Base-by-base conservation (phyloP, 2,888 invertebrate species). In the Argynnis bischoffii region DNA sequence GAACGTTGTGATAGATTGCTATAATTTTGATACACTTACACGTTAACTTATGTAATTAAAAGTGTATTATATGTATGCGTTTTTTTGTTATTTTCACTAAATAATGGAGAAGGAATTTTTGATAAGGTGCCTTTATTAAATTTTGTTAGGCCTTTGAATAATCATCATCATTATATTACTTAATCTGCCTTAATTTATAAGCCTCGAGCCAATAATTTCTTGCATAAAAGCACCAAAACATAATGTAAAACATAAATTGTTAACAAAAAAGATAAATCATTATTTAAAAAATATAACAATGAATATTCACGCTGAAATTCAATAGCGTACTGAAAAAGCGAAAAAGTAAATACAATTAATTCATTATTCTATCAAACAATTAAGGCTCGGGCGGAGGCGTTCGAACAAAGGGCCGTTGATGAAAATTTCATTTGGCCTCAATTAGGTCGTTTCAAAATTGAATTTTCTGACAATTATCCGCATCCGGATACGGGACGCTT, bases 401-500 rank as follows among this genome's bases (percentile, higher is more conserved):
- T 79, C 76, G 83, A 86, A 89, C 89, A 89, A 91, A 90, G 89
- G 79, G 80, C 76, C 74, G 79, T 83, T 86, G 89, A 83, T 87
- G 89, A 83, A 88, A 92, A 90, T 89, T 90, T 88, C 79, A 90
- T 91, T 90, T 87, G 86, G 80, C 78, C 81, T 81, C 89, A 91
- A 92, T 90, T 91, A 92, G 86, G 81, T 76, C 78, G 86, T 83
- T 83, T 74, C 76, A 82, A 87, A 92, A 92, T 90, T 90, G 88
- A 90, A 89, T 91, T 90, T 88, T 86, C 83, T 82, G 84, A 84
- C 88, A 86, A 87, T 87, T 87, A 90, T 86, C 85, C 82, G 81
- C 80, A 92, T 92, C 92, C 92, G 85, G 88, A 83, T 88, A 90
- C 90, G 92, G 92, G 92, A 86, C 91, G 86, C 74, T 82, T 76